Evolutionary conservation across 2,113 vertebrate species (phyloP), one percentile per base, ranked within the genome.

Genomic region (Isurus oxyrinchus): DNA sequence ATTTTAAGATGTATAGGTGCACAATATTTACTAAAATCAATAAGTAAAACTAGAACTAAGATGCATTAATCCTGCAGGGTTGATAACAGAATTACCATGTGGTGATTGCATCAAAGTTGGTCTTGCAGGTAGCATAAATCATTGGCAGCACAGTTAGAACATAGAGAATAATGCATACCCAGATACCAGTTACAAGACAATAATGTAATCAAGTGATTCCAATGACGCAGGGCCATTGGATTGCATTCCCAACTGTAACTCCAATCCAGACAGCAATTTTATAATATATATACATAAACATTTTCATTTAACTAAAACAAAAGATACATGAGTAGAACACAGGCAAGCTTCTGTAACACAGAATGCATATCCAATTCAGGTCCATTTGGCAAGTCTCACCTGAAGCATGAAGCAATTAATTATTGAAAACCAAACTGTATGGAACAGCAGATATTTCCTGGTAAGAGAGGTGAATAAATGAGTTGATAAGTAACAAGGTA

Each of bases 81-180:
- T 76, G 67, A 55, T 72, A 95, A 76, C 63, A 72, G 94, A 95
- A 72, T 95, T 95, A 69, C 94, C 67, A 53, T 55, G 90, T 63
- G 27, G 94, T 95, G 55, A 95, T 95, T 55, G 66, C 27, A 35
- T 95, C 44, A 72, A 72, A 53, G 1, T 23, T 95, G 66, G 21
- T 44, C 67, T 66, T 95, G 44, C 66, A 53, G 67, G 94, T 72
- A 72, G 94, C 67, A 95, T 69, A 67, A 95, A 49, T 72, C 44
- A 72, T 19, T 72, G 66, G 4, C 27, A 40, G 35, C 57, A 16
- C 66, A 55, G 44, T 76, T 95, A 35, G 94, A 95, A 69, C 67
- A 72, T 49, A 10, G 67, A 76, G 66, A 49, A 72, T 55, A 95
- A 94, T 63, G 59, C n/a, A 66, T 72, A n/a, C 94, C 25, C 23